Base-by-base conservation (phyloP, 2,113 vertebrate genomes). In the Formicarius rufipectus region DNA sequence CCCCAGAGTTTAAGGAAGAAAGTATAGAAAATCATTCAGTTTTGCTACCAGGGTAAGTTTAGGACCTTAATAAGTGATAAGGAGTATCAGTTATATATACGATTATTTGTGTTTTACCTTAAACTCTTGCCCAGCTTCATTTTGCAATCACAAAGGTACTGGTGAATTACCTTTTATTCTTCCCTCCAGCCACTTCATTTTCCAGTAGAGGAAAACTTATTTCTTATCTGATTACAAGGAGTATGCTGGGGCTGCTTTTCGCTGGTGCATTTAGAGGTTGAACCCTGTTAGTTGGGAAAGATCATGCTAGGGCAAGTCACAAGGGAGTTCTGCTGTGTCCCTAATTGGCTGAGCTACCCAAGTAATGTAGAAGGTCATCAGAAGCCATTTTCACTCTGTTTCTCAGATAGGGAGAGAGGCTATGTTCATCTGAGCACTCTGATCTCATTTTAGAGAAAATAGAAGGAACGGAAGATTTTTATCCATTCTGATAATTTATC, bases 311-410 rank as follows among this genome's bases (percentile, higher is more conserved):
- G 78, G 86, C 81, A 93, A 93, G 87, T 87, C 90, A 89, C 84
- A 60, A 83, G 90, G 86, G 95, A 96, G 53, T 84, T 96, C 55
- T 81, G 81, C 84, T 92, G 81, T 71, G 82, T 96, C 95, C 86
- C 88, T 95, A 92, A 95, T 96, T 96, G 96, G 89, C 84, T 60
- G 71, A 93, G 89, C 84, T 96, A 96, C 89, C 78, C 89, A 94
- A 96, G 94, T 95, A 95, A 95, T 44, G 82, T 71, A 87, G 83
- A 83, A 89, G 94, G 95, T 96, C 95, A 94, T 81, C 92, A 88
- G 87, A 93, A 96, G 84, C 84, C 87, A 69, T 94, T 96, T 95
- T 90, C 55, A 59, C 50, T 93, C 83, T 53, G 23, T 88, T 95
- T 93, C 78, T 88, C 92, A 95, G 74, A 93, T n/a, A 69, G 58